phyloP scores from a whole-genome alignment of 2,888 invertebrate species.

The Tridacna gigas region DNA sequence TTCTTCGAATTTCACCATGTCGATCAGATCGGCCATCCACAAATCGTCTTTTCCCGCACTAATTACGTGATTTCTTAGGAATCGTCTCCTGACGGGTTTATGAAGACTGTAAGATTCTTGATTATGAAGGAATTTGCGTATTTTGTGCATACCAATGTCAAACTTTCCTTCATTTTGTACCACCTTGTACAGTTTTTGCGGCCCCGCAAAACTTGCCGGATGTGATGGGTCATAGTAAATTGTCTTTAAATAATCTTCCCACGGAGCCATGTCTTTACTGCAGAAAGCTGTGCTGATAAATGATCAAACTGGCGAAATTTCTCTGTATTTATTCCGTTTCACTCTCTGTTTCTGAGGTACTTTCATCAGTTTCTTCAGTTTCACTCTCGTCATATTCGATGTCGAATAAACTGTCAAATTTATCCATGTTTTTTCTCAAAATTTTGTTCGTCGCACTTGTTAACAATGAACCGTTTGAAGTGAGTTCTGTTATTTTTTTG shows the following conservation, averaged over 20 bases:
- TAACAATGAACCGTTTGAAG: conserved; percentile 2
- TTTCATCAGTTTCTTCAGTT: no score
- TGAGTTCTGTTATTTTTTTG: conserved; percentile 12
- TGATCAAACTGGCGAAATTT: not conserved
- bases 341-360: no score
- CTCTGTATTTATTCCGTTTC: conserved; percentile 19
- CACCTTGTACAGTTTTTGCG: conserved; percentile 59
- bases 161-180: conserved; percentile 61
- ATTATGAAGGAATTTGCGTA: conserved; percentile 60
- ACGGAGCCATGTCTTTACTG: conserved; percentile 30
- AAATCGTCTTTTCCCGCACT: conserved; percentile 61
- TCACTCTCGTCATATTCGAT: no score
- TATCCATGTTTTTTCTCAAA: conserved; percentile 18
- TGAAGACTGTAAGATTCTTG: conserved; percentile 62
- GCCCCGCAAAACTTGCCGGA: conserved; percentile 55
- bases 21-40: conserved; percentile 58
- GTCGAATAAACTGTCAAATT: no score
- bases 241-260: conserved; percentile 60
- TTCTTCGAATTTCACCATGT: conserved; percentile 57
- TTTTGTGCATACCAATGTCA: conserved; percentile 62
- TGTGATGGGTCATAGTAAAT: conserved; percentile 54
- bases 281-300: not conserved
- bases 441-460: not conserved
- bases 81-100: conserved; percentile 49
- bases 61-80: conserved; percentile 49